Base-by-base conservation (phyloP, 1,140 invertebrate species). In the Geopemphigus sp. region DNA sequence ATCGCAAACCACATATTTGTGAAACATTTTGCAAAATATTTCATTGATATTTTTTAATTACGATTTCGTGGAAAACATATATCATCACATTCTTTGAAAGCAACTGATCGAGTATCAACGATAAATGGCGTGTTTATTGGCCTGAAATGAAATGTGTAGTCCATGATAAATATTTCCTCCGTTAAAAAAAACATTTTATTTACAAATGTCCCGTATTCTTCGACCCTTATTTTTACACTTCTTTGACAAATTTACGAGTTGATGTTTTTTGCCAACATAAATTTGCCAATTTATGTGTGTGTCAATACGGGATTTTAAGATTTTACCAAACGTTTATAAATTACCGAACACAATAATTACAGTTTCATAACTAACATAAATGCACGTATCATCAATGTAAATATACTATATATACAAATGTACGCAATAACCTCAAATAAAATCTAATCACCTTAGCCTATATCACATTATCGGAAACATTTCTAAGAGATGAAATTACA, bases 121-220 rank as follows among this genome's bases (percentile, higher is more conserved):
- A 53, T 50, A n/a, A 26, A 4, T 70, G 15, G 12, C 19, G 15
- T 53, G 66, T 53, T 53, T 53, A 70, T 70, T 53, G 45, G 24
- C 15, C 47, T 29, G 64, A 47, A 68, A 68, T 50, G 22, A 14
- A 50, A 53, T 53, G 15, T 53, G 6, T 29, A 61, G n/a, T 8
- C n/a, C 1, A 29, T 61, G 11, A 26, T 50, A 70, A 50, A 70
- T 68, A 70, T 10, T 0, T 1, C 6, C 11, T 50, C 5, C 50
- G 22, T 10, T 50, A 17, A 6, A 70, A 53, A 70, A 53, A 26
- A 53, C 6, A 11, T 39, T 57, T 74, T 74, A 19, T 57, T 74
- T 74, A 22, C 29, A 17, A 8, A 73, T 14, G 57, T 14, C 72
- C 72, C 29, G 54, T 74, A 73, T 73, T 57, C 32, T 24, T 4